A percentile compares a stretch with the other conserved stretches of the same genome.
These are phyloP conservation scores for Scolanthus callimorphus DNA, from an alignment of 92 coral and sea anemone species.

Conservation along the genomic window DNA sequence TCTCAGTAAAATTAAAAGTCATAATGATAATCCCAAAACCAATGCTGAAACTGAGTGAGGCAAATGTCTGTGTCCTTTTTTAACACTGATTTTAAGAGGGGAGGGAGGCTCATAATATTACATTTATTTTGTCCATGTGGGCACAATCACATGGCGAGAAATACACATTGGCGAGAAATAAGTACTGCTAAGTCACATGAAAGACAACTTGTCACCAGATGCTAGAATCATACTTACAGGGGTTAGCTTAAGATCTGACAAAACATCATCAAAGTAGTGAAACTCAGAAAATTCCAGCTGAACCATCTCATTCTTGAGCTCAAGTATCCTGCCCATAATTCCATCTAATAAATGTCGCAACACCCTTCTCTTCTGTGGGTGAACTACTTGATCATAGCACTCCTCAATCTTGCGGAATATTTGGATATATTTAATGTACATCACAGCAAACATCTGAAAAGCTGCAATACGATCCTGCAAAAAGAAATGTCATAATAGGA, in stretches of 20 bases:
- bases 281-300: conserved; percentile 87
- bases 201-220: too few species aligned
- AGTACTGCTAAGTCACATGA: too few species aligned
- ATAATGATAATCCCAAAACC: too few species aligned
- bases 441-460: conserved; percentile 98
- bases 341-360: conserved; percentile 96
- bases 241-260: conserved; percentile 95
- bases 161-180: too few species aligned
- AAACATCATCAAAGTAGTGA: conserved; percentile 97
- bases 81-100: too few species aligned
- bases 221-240: conserved; percentile 90
- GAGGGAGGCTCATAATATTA: too few species aligned
- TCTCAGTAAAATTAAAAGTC: too few species aligned
- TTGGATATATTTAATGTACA: conserved; percentile 92
- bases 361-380: conserved; percentile 96
- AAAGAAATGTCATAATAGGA: conserved; percentile 32
- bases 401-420: conserved; percentile 93
- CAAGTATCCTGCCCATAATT: conserved; percentile 96
- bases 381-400: conserved; percentile 99
- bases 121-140: too few species aligned
- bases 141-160: too few species aligned
- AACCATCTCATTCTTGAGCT: conserved; percentile 97
- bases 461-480: conserved; percentile 93
- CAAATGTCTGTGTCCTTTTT: too few species aligned
- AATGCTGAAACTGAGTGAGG: too few species aligned